Evolutionary conservation across 2,888 invertebrate species (phyloP).

Genomic region (Ypsolopha sequella): DNA sequence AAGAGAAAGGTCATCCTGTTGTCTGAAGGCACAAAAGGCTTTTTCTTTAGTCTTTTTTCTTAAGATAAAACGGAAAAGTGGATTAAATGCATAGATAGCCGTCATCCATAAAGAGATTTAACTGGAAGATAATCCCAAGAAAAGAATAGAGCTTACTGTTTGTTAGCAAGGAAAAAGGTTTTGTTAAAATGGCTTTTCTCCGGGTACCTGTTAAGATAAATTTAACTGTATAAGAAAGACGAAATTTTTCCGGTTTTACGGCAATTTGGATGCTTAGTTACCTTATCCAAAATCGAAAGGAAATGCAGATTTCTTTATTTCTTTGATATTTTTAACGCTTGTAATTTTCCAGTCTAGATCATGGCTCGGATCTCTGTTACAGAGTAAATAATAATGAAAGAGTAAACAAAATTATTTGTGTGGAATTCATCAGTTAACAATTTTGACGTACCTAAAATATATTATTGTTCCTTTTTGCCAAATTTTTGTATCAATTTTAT

Average conservation of each 20-base stretch:
- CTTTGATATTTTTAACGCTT: no score
- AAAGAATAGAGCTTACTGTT: conserved; percentile 21
- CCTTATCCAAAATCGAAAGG: no score
- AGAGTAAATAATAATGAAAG: no score
- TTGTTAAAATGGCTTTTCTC: conserved; percentile 25
- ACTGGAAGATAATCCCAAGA: conserved; percentile 33
- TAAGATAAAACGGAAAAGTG: conserved; percentile 56
- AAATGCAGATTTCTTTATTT: no score
- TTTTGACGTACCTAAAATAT: no score
- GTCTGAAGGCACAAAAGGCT: conserved; percentile 49
- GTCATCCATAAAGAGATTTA: conserved; percentile 47
- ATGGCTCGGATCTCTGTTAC: no score
- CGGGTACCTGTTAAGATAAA: conserved; percentile 26
- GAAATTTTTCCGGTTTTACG: not conserved
- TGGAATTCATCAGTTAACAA: no score
- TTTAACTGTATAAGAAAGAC: conserved; percentile 1
- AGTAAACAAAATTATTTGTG: no score
- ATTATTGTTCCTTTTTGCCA: no score
- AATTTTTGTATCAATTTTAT: no score
- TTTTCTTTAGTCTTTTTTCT: conserved; percentile 37
- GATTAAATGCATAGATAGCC: conserved; percentile 62
- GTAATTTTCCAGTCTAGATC: no score
- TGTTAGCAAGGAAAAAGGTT: conserved; percentile 24
- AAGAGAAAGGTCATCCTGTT: conserved; percentile 39
- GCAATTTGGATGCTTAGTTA: no score